Conservation (phyloP, 2,888 invertebrate species). For the Nomada goodeniana region DNA sequence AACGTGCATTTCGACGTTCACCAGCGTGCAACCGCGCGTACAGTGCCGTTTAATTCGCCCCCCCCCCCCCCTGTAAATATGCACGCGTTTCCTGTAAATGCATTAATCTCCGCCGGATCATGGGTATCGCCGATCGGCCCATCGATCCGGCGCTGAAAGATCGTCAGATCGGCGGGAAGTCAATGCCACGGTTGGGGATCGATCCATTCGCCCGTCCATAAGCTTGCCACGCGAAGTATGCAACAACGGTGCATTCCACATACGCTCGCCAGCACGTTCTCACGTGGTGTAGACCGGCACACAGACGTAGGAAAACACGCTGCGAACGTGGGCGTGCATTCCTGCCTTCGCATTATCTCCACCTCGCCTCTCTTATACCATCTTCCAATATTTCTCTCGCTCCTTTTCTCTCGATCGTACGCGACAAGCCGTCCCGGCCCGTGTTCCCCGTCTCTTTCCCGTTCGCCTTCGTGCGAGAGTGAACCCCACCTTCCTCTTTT, state of each 20-base stretch:
- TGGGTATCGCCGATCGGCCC: neutral
- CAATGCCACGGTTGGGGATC: slow-evolving; percentile 62
- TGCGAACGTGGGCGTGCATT: slow-evolving; percentile 82
- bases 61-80: neutral
- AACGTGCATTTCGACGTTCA: no score
- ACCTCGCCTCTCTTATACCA: slow-evolving; percentile 64
- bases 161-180: slow-evolving; percentile 25
- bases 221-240: slow-evolving; percentile 76
- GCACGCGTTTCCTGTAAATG: neutral
- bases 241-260: slow-evolving; percentile 77
- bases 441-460: slow-evolving; percentile 30
- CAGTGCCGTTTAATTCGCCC: no score
- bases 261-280: slow-evolving; percentile 75
- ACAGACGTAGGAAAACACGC: slow-evolving; percentile 80
- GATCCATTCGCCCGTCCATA: slow-evolving; percentile 73
- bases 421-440: slow-evolving; percentile 23
- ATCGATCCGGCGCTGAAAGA: slow-evolving; percentile 9
- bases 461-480: slow-evolving; percentile 51
- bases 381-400: slow-evolving; percentile 47
- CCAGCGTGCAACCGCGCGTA: no score
- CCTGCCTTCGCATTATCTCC: slow-evolving; percentile 81
- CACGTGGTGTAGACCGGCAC: slow-evolving; percentile 73
- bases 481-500: slow-evolving; percentile 50
- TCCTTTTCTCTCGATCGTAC: slow-evolving; percentile 18
- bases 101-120: slow-evolving; percentile 10